These are phyloP conservation scores for Drosophila emarginata DNA, from an alignment of 2,888 invertebrate genomes.

Conservation along the genomic window DNA sequence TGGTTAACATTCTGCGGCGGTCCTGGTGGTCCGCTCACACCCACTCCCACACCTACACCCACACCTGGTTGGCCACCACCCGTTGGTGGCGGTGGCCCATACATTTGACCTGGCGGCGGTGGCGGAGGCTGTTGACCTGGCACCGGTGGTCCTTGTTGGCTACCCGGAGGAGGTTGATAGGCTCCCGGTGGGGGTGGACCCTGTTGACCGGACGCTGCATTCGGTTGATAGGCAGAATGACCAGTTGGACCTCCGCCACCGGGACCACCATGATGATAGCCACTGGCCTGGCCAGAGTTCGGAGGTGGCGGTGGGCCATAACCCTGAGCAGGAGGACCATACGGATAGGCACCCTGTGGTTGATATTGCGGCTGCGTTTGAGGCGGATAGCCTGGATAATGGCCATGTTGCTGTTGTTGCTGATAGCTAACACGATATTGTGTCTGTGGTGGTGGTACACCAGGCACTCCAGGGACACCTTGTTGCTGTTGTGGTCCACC, in stretches of 20 bases:
- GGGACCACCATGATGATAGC: slow-evolving; percentile 83
- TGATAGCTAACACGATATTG: slow-evolving; percentile 84
- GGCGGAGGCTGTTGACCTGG: slow-evolving; percentile 81
- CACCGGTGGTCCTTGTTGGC: slow-evolving; percentile 75
- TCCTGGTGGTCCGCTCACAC: slow-evolving; percentile 72
- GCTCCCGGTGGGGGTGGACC: slow-evolving; percentile 82
- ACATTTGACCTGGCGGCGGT: slow-evolving; percentile 82
- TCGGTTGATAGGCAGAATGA: slow-evolving; percentile 83
- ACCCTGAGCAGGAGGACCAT: slow-evolving; percentile 82
- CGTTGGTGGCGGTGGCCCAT: slow-evolving; percentile 80
- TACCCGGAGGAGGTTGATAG: slow-evolving; percentile 82
- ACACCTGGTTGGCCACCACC: slow-evolving; percentile 83
- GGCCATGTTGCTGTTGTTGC: slow-evolving; percentile 84
- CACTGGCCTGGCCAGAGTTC: slow-evolving; percentile 82
- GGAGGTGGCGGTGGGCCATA: slow-evolving; percentile 85
- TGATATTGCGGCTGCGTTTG: slow-evolving; percentile 84
- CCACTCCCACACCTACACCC: neutral
- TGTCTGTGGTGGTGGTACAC: slow-evolving; percentile 84
- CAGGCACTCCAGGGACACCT: slow-evolving; percentile 83
- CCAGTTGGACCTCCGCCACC: slow-evolving; percentile 80
- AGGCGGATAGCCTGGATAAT: slow-evolving; percentile 84
- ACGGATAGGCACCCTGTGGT: slow-evolving; percentile 85
- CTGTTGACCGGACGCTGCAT: slow-evolving; percentile 82
- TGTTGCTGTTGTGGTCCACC: slow-evolving; percentile 80
- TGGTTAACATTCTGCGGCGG: slow-evolving; percentile 72